Conservation (phyloP, 2,113 vertebrate species). For the Mesocricetus auratus region DNA sequence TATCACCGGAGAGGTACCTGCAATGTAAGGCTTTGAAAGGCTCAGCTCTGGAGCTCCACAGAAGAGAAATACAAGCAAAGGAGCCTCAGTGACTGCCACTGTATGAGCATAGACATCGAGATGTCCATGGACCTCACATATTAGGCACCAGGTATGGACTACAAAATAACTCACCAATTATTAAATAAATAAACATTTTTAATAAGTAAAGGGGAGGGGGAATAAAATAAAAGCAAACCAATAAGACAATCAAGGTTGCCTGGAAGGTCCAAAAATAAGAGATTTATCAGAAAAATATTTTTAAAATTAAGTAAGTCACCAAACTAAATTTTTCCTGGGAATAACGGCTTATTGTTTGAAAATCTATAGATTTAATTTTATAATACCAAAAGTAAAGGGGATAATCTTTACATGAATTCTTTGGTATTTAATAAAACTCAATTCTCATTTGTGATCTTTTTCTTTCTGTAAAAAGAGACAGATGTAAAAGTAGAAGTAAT, state of each 20-base stretch:
- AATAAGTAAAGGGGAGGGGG: not conserved
- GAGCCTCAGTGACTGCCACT: not conserved
- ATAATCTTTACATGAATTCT: not conserved
- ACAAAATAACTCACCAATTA: not conserved
- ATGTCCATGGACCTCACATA: not conserved
- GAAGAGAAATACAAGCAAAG: not conserved
- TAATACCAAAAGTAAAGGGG: not conserved
- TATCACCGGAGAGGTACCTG: not conserved
- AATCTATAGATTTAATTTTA: not conserved
- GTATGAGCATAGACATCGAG: not conserved
- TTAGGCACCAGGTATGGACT: not conserved
- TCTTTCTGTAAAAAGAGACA: not conserved
- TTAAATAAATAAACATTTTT: not conserved
- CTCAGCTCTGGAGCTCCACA: not conserved
- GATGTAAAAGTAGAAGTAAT: not conserved
- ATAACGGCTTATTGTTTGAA: not conserved
- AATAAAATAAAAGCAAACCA: not conserved
- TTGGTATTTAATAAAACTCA: constrained; percentile 11
- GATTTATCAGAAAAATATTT: not conserved
- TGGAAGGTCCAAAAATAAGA: not conserved
- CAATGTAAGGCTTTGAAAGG: not conserved
- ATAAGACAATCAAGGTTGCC: not conserved
- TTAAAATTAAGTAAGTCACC: not conserved
- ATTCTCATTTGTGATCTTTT: not conserved
- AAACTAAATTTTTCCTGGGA: not conserved